Evolutionary conservation across 2,888 invertebrate species (phyloP).

Genomic region (Orchesellides sinensis): DNA sequence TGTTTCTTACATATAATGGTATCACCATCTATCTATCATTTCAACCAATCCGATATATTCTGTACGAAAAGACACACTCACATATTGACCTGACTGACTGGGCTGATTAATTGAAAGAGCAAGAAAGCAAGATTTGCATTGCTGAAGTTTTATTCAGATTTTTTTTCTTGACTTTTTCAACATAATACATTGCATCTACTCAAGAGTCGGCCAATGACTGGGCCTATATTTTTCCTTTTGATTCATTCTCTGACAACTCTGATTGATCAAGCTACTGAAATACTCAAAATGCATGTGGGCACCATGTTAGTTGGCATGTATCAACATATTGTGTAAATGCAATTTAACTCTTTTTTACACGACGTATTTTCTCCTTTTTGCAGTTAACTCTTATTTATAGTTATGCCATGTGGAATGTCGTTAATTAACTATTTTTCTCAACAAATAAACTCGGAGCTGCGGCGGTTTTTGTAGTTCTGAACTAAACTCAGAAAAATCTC

Average conservation of each 20-base stretch:
- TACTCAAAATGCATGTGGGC: background rate
- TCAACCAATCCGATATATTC: slow-evolving; percentile 17
- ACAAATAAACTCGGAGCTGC: no score
- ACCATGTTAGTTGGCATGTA: background rate
- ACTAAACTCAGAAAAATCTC: background rate
- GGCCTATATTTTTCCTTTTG: background rate
- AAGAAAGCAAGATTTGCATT: background rate
- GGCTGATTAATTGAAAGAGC: slow-evolving; percentile 2
- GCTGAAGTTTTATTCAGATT: background rate
- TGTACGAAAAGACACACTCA: slow-evolving; percentile 30
- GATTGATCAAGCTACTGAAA: background rate
- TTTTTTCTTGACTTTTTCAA: no score
- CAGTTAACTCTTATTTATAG: no score
- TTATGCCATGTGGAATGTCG: no score
- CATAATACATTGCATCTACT: no score
- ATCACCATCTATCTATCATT: no score
- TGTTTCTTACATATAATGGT: no score
- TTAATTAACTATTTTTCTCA: background rate
- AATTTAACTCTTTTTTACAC: no score
- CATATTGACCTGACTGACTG: slow-evolving; percentile 37
- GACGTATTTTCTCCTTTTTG: no score
- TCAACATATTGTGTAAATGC: no score
- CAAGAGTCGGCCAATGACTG: background rate
- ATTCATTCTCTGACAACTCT: no score
- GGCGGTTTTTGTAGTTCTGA: background rate